Evolutionary conservation across 1,140 invertebrate species (phyloP).

Genomic region (Brachionus rotundiformis): DNA sequence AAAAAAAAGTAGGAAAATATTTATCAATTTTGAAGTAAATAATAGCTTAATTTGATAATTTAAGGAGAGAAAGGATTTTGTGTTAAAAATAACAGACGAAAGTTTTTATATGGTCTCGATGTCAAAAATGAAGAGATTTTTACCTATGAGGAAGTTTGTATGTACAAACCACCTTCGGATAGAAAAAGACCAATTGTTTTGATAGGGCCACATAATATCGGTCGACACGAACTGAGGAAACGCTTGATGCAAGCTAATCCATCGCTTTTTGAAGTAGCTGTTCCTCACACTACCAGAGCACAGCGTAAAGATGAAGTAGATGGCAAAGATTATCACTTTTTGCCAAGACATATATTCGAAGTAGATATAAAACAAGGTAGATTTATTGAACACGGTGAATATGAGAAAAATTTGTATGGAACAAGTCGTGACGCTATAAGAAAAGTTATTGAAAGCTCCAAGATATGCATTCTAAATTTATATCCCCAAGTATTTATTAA

Average conservation of each 20-base stretch:
- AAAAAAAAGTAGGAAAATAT: conserved; percentile 22
- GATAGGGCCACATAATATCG: conserved; percentile 94
- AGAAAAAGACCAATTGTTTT: conserved; percentile 82
- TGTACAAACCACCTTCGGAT: not conserved
- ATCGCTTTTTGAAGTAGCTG: conserved; percentile 87
- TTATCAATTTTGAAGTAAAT: not conserved
- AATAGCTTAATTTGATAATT: not conserved
- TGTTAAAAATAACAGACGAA: conserved; percentile 13
- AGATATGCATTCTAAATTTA: conserved; percentile 92
- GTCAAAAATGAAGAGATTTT: conserved; percentile 24
- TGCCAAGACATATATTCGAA: conserved; percentile 88
- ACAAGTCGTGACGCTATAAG: conserved; percentile 91
- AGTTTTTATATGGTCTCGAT: not conserved
- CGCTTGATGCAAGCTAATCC: conserved; percentile 87
- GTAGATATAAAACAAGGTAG: conserved; percentile 85
- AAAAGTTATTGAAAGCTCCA: conserved; percentile 85
- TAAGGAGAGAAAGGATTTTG: conserved; percentile 35
- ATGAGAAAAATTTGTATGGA: conserved; percentile 94
- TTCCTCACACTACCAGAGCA: conserved; percentile 75
- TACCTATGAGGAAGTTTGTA: conserved; percentile 45
- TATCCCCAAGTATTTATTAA: conserved; percentile 70
- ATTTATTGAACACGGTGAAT: conserved; percentile 95
- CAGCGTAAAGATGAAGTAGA: conserved; percentile 86
- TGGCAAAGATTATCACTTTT: conserved; percentile 95
- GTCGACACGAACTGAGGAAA: conserved; percentile 87